Conservation (phyloP, 2,113 vertebrate species). For the Tapirus terrestris region DNA sequence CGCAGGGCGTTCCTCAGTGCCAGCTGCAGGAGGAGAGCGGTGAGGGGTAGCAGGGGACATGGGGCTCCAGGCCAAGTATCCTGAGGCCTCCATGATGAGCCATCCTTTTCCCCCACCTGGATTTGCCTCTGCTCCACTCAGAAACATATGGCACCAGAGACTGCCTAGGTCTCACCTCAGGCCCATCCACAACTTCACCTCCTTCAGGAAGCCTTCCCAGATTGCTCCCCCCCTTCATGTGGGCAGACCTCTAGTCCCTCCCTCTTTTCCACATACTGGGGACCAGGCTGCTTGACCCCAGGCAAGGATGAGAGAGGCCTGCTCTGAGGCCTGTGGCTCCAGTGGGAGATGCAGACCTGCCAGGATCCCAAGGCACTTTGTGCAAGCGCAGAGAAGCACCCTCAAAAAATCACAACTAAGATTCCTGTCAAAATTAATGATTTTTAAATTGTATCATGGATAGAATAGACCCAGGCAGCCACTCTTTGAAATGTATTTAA, state of each 20-base stretch:
- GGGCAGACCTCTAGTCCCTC: neutral
- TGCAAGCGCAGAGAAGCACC: neutral
- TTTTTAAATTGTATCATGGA: neutral
- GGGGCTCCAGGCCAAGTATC: neutral
- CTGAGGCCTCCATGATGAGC: neutral
- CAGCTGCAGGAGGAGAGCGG: slow-evolving; percentile 84
- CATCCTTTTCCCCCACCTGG: neutral
- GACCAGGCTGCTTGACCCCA: neutral
- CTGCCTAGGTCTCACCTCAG: neutral
- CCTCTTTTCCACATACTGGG: neutral
- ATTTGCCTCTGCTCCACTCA: neutral
- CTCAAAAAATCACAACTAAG: neutral
- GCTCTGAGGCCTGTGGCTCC: too few species aligned
- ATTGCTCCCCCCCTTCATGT: neutral
- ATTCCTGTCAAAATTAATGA: neutral
- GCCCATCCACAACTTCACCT: neutral
- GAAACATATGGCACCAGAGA: neutral
- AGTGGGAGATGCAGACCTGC: neutral
- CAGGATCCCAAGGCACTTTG: too few species aligned
- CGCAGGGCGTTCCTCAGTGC: slow-evolving; percentile 95
- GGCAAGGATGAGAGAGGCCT: neutral
- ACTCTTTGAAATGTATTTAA: neutral
- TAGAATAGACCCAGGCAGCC: neutral
- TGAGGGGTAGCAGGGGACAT: neutral
- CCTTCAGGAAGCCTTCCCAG: neutral